These are phyloP conservation scores for Phyllotreta striolata DNA, from an alignment of 2,888 invertebrate genomes.

Conservation along the genomic window DNA sequence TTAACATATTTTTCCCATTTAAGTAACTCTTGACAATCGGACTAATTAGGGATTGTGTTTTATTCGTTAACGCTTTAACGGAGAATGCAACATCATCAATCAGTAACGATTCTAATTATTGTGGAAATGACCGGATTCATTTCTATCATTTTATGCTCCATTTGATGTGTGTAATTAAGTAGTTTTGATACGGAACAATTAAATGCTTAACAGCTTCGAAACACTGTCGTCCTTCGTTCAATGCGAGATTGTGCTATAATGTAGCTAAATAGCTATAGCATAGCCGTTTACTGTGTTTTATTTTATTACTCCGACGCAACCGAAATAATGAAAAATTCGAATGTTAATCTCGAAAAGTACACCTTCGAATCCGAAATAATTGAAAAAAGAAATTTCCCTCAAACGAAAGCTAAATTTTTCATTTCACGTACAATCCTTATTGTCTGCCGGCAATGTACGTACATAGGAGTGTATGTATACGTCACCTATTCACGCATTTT, in stretches of 20 bases:
- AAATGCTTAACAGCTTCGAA: slow-evolving; percentile 1
- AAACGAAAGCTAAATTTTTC: slow-evolving; percentile 46
- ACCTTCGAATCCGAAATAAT: slow-evolving; percentile 10
- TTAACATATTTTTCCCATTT: too few species aligned
- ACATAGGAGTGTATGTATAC: slow-evolving; percentile 33
- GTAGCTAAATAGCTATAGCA: neutral
- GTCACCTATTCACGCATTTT: slow-evolving; percentile 54
- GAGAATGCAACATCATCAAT: neutral
- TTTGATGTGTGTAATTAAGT: slow-evolving; percentile 8
- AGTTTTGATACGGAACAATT: slow-evolving; percentile 6
- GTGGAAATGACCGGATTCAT: slow-evolving; percentile 9
- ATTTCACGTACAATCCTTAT: slow-evolving; percentile 51
- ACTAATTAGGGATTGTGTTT: too few species aligned
- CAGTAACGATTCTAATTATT: slow-evolving; percentile 5
- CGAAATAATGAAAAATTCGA: neutral
- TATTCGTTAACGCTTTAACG: too few species aligned
- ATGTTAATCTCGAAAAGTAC: slow-evolving; percentile 6
- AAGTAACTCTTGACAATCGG: too few species aligned
- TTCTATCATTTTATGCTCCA: neutral
- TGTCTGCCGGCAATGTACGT: slow-evolving; percentile 50
- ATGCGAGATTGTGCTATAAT: slow-evolving; percentile 13
- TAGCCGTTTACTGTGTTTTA: slow-evolving; percentile 21
- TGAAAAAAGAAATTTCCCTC: slow-evolving; percentile 6
- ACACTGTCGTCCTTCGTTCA: slow-evolving; percentile 7
- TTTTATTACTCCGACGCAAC: neutral